Conservation (phyloP, 2,888 invertebrate species). For the Apodemia duryi region DNA sequence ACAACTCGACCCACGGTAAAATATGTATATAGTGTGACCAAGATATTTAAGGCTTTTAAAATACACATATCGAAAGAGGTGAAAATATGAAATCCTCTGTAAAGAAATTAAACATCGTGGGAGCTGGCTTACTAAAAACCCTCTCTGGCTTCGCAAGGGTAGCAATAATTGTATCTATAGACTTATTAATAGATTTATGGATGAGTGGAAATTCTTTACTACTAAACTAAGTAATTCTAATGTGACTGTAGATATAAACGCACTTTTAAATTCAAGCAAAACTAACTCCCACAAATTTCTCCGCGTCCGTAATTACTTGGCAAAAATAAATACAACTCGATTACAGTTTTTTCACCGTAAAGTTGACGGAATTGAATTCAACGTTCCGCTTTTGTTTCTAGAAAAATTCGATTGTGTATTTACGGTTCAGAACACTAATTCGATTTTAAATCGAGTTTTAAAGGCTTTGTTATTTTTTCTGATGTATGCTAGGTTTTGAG, state of each 20-base stretch:
- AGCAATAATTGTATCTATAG: too few relatives aligned
- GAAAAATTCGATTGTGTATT: slow-evolving; percentile 18
- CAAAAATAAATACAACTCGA: slow-evolving; percentile 32
- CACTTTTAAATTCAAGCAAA: slow-evolving; percentile 25
- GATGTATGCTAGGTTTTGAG: not conserved
- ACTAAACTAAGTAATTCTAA: not conserved
- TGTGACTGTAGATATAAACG: slow-evolving; percentile 18
- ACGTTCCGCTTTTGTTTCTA: slow-evolving; percentile 22
- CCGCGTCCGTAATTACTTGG: slow-evolving; percentile 32
- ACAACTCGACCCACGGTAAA: too few relatives aligned
- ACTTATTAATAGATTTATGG: too few relatives aligned
- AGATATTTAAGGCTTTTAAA: too few relatives aligned
- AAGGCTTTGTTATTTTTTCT: not conserved
- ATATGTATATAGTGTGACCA: too few relatives aligned
- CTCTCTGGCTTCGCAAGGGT: too few relatives aligned
- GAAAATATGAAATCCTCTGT: too few relatives aligned
- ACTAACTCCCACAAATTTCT: slow-evolving; percentile 26
- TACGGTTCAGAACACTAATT: slow-evolving; percentile 9
- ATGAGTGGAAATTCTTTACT: not conserved
- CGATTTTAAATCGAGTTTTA: slow-evolving; percentile 5
- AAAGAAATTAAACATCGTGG: too few relatives aligned
- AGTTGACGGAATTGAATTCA: slow-evolving; percentile 29
- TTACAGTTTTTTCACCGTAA: slow-evolving; percentile 27
- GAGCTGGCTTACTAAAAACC: too few relatives aligned
- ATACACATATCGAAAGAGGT: too few relatives aligned